Conservation (phyloP, 2,797 vertebrate species). For the Rhyacichthys aspro region DNA sequence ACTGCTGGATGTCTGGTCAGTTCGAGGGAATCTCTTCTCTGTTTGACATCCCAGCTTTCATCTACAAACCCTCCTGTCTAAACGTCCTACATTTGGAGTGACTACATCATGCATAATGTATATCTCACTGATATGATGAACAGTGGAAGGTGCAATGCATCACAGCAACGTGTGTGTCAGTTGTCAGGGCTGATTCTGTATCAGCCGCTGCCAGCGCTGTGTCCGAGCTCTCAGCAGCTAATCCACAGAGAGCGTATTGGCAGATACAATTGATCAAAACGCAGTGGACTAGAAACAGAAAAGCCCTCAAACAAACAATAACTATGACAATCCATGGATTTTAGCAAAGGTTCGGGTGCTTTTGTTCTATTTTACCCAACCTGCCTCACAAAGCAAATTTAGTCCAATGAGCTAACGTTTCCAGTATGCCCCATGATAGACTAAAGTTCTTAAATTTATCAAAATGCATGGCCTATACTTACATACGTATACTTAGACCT, state of each 20-base stretch:
- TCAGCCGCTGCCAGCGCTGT: slow-evolving; percentile 12
- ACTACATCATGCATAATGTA: slow-evolving; percentile 67
- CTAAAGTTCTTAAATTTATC: too few relatives aligned
- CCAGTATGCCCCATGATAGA: too few relatives aligned
- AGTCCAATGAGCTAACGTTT: too few relatives aligned
- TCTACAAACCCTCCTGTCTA: slow-evolving; percentile 54
- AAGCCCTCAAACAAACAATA: slow-evolving; percentile 14
- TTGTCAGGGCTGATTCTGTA: slow-evolving; percentile 35
- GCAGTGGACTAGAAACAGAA: slow-evolving; percentile 48
- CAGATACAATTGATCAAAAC: slow-evolving; percentile 60
- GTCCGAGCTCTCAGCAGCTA: slow-evolving; percentile 17
- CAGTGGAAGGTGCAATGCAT: slow-evolving; percentile 31
- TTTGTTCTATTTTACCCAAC: slow-evolving; percentile 4
- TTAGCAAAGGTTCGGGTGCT: slow-evolving; percentile 28
- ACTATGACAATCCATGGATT: slow-evolving; percentile 18
- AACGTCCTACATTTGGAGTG: slow-evolving; percentile 31
- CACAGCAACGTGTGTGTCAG: slow-evolving; percentile 20
- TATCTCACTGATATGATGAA: slow-evolving; percentile 44
- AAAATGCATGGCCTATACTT: too few relatives aligned
- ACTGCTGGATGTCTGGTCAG: slow-evolving; percentile 71
- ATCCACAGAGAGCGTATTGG: slow-evolving; percentile 60
- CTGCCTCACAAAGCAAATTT: too few relatives aligned
- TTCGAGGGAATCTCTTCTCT: slow-evolving; percentile 28
- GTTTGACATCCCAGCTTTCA: slow-evolving; percentile 57
- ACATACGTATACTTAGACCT: too few relatives aligned